Base-by-base conservation (phyloP, 2,797 vertebrate genomes). In the Alca torda region DNA sequence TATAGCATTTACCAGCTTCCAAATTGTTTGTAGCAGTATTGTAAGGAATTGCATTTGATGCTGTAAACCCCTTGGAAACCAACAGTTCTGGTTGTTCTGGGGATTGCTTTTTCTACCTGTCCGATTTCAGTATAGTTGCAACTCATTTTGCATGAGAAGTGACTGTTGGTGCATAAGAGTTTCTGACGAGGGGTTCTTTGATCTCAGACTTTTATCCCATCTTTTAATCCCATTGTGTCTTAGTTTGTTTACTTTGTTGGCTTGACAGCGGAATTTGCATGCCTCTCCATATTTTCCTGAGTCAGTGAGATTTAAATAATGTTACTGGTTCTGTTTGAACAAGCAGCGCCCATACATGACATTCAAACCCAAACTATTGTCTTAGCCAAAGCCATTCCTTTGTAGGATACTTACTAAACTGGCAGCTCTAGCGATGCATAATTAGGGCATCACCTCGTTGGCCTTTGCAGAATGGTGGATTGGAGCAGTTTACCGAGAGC, bases 141-240 rank as follows among this genome's bases (percentile, higher is more conserved):
- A 75, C 41, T 89, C 69, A 80, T 85, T 96, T 94, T 87, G 92
- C 72, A 75, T 83, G 60, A 85, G 81, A 90, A 94, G 65, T 95
- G 77, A 74, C 78, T 96, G 56, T 67, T 61, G 56, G 84, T 83
- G 83, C 65, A 14, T 80, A 18, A 87, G 73, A 95, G 30, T 39
- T 95, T 82, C 57, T 89, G 90, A 91, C 0, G 0, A 91, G 35
- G 35, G 30, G 61, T 87, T 94, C 92, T 96, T 97, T 96, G 93
- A 96, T 90, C 92, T 94, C 39, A 93, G 78, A 69, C 33, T 92
- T 96, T 91, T 69, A 84, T 85, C 13, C 54, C n/a, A 31, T 59
- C 51, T 94, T 95, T 95, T 95, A 89, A 87, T 93, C 75, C 43
- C 30, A 50, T 86, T 91, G 92, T 87, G 59, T 83, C 68, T 87